These are phyloP conservation scores for Frieseomelitta varia DNA, from an alignment of 1,140 invertebrate species.

Conservation along the genomic window DNA sequence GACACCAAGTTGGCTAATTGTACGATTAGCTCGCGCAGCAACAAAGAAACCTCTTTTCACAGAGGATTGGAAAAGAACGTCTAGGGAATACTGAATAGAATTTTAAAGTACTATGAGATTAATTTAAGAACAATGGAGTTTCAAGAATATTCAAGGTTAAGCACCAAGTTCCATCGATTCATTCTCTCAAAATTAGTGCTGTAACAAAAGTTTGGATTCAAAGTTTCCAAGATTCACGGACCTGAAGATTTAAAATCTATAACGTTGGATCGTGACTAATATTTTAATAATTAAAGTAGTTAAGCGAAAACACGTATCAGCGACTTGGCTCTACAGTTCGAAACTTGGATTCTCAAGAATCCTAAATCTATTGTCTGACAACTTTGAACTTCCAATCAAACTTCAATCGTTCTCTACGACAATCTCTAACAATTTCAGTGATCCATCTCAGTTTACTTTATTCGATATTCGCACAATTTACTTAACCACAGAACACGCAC, in stretches of 20 bases:
- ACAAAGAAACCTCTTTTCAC: background rate
- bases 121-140: background rate
- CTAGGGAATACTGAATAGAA: background rate
- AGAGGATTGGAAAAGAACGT: background rate
- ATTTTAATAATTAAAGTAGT: too few species aligned
- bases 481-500: background rate
- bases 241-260: too few species aligned
- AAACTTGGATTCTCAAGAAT: too few species aligned
- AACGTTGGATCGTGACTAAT: too few species aligned
- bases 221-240: background rate
- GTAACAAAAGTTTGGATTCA: too few species aligned
- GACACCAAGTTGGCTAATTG: background rate
- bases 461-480: background rate
- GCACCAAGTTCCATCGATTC: background rate
- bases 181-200: too few species aligned
- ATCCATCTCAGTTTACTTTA: background rate
- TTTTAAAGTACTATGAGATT: background rate
- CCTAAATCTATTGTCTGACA: too few species aligned
- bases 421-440: too few species aligned
- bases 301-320: too few species aligned
- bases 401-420: too few species aligned
- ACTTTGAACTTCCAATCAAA: too few species aligned
- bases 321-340: too few species aligned
- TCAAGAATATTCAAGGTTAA: background rate
- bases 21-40: background rate